Percentiles rank a stretch among this genome's conserved stretches.
phyloP scores from a whole-genome alignment of 2,113 vertebrate species.

The Jaculus jaculus region DNA sequence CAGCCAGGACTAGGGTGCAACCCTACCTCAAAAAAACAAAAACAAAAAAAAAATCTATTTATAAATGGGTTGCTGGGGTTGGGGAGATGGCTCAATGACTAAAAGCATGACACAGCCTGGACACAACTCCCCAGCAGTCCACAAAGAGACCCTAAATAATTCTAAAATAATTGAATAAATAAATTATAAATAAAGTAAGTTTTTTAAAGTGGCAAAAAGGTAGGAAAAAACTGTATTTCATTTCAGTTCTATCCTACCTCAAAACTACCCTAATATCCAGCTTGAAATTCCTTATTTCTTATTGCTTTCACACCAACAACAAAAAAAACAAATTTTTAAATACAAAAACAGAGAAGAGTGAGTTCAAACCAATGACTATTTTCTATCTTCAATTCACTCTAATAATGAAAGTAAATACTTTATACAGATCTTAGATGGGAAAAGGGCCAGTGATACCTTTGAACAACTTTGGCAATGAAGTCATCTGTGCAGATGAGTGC shows the following conservation, averaged over 20 bases:
- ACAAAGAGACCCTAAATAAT: no score
- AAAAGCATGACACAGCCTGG: no score
- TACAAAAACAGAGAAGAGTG: slow-evolving; percentile 26
- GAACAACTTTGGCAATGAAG: slow-evolving; percentile 99
- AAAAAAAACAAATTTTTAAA: slow-evolving; percentile 8
- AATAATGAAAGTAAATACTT: slow-evolving; percentile 29
- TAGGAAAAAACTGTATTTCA: not conserved
- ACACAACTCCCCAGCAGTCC: no score
- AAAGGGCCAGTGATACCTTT: slow-evolving; percentile 88
- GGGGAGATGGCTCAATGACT: no score
- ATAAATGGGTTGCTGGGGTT: not conserved
- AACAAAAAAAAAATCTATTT: not conserved
- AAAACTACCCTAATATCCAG: not conserved
- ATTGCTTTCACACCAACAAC: not conserved
- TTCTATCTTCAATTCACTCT: slow-evolving; percentile 41
- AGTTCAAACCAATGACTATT: slow-evolving; percentile 52
- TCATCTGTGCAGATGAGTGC: slow-evolving; percentile 98
- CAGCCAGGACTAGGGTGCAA: not conserved
- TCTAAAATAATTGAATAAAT: no score
- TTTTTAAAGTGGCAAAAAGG: no score
- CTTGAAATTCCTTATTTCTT: slow-evolving; percentile 41
- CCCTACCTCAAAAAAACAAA: not conserved
- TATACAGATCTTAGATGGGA: slow-evolving; percentile 43
- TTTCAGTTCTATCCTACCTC: slow-evolving; percentile 23
- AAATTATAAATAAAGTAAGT: no score